These are phyloP conservation scores for Holotrichia oblita DNA, from an alignment of 1,140 invertebrate species.

Conservation along the genomic window DNA sequence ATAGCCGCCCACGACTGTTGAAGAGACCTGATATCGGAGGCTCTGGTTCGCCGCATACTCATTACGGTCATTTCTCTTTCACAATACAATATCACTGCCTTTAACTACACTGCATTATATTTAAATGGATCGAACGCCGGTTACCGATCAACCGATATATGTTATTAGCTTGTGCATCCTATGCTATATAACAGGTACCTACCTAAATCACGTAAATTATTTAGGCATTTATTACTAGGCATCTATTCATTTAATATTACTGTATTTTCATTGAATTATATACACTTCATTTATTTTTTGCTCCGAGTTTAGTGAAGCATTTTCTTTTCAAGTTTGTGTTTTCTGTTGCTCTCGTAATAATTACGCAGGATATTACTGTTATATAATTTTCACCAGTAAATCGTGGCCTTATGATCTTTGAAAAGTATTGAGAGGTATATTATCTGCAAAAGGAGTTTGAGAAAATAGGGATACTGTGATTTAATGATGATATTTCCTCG, in stretches of 20 bases:
- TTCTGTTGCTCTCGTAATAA: no score
- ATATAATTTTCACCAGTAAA: no score
- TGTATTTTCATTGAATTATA: no score
- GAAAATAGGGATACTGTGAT: no score
- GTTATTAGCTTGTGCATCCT: background rate
- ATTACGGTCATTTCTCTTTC: constrained; percentile 30
- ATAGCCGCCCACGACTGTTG: background rate
- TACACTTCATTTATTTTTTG: no score
- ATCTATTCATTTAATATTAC: background rate
- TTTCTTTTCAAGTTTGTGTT: no score
- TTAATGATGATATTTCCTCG: no score
- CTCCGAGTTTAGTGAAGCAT: no score
- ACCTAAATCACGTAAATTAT: background rate
- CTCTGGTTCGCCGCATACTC: constrained; percentile 28
- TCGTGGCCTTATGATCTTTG: no score
- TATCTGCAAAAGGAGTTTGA: no score
- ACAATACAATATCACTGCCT: background rate
- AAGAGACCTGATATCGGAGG: background rate
- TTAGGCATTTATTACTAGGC: background rate
- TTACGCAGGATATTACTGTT: no score
- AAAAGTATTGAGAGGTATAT: no score
- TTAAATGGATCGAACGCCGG: constrained; percentile 19
- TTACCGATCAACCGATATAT: background rate
- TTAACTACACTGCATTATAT: constrained; percentile 9
- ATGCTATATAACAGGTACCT: background rate